phyloP scores from a whole-genome alignment of 2,113 vertebrate species.

The Microtus oregoni region DNA sequence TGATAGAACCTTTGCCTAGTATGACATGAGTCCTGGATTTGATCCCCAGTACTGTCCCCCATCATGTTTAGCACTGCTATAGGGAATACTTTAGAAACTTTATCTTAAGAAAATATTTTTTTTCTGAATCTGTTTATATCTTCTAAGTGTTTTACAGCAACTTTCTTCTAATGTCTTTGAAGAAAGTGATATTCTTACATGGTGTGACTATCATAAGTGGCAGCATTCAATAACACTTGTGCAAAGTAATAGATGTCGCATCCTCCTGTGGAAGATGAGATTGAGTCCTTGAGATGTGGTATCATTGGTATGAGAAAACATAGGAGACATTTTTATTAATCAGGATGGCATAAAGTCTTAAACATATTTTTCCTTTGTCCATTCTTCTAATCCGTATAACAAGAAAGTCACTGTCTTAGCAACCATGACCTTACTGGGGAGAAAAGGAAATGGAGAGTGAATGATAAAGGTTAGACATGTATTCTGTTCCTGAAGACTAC shows the following conservation, averaged over 20 bases:
- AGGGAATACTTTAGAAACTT: slow-evolving; percentile 61
- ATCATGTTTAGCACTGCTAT: slow-evolving; percentile 42
- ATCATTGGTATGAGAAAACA: not conserved
- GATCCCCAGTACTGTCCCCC: not conserved
- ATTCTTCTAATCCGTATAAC: slow-evolving; percentile 59
- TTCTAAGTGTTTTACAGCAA: slow-evolving; percentile 13
- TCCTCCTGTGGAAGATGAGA: not conserved
- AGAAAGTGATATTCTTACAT: slow-evolving; percentile 22
- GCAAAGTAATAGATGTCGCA: not conserved
- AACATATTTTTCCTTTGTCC: slow-evolving; percentile 21
- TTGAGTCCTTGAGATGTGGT: slow-evolving; percentile 18
- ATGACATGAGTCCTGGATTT: not conserved
- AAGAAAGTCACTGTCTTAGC: slow-evolving; percentile 21
- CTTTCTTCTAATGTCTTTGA: slow-evolving; percentile 10
- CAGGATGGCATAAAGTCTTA: not conserved
- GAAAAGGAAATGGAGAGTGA: not conserved
- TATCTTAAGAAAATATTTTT: not conserved
- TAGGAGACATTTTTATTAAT: not conserved
- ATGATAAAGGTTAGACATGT: not conserved
- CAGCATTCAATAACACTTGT: not conserved
- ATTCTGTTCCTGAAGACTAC: slow-evolving; percentile 23
- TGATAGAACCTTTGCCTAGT: not conserved
- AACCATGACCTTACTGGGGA: not conserved
- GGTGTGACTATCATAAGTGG: slow-evolving; percentile 6
- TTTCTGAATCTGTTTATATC: slow-evolving; percentile 45